Evolutionary conservation across 30 jellyfish, hydroid and myxozoan species (phyloP).

Genomic region (Aurelia sp.): DNA sequence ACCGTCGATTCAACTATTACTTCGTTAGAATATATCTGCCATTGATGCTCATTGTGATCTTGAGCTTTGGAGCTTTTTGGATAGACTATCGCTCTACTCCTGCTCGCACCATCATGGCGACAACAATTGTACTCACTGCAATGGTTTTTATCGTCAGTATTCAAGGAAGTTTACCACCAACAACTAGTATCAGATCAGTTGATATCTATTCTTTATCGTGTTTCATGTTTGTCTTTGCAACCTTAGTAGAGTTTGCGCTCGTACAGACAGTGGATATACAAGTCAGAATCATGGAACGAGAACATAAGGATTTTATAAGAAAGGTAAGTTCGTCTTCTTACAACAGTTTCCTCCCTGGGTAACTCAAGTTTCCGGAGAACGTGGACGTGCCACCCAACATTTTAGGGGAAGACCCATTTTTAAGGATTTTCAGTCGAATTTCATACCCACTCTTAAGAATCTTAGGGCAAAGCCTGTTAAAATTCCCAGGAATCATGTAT

Average conservation of each 20-base stretch:
- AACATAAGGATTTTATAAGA: background rate
- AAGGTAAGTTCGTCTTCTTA: no score
- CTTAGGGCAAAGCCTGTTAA: no score
- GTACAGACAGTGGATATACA: constrained; percentile 60
- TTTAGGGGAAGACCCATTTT: no score
- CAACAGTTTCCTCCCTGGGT: no score
- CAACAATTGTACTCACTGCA: constrained; percentile 58
- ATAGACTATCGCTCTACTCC: constrained; percentile 68
- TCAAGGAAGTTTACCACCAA: constrained; percentile 47
- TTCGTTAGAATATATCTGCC: constrained; percentile 58
- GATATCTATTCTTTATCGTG: constrained; percentile 51
- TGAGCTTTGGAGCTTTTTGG: constrained; percentile 64
- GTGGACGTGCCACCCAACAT: no score
- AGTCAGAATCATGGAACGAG: constrained; percentile 27
- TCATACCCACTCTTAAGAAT: no score
- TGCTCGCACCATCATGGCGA: constrained; percentile 68
- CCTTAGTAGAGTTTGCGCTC: constrained; percentile 59
- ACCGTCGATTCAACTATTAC: constrained; percentile 36
- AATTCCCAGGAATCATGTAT: no score
- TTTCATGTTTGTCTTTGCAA: constrained; percentile 54
- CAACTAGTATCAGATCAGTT: constrained; percentile 52
- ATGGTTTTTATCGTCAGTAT: constrained; percentile 50
- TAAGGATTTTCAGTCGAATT: no score
- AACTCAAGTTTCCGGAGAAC: no score
- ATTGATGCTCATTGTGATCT: constrained; percentile 36